phyloP scores from a whole-genome alignment of 2,888 invertebrate genomes.

The Adelognathus sp. region DNA sequence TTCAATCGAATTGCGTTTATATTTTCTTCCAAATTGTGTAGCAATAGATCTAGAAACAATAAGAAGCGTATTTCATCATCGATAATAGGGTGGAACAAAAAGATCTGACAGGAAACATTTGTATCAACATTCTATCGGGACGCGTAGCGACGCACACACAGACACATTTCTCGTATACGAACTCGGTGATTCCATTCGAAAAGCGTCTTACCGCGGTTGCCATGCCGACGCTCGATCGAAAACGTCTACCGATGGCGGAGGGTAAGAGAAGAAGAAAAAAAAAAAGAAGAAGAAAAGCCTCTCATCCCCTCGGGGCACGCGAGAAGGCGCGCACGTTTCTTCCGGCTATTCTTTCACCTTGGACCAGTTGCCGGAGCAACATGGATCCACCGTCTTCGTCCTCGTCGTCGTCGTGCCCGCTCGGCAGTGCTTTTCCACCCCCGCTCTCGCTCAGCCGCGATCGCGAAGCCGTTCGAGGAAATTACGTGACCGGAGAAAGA shows the following conservation, averaged over 20 bases:
- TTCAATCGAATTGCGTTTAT: too few species aligned
- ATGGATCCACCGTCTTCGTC: conserved; percentile 44
- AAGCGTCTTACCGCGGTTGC: conserved; percentile 74
- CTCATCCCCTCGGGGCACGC: conserved; percentile 22
- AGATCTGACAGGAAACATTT: neutral
- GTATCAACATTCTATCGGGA: neutral
- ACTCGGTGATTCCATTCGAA: conserved; percentile 66
- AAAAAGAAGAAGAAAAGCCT: too few species aligned
- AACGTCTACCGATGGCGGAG: conserved; percentile 44
- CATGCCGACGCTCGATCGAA: conserved; percentile 63
- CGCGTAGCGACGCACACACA: neutral
- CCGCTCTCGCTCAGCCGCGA: conserved; percentile 36
- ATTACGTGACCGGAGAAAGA: conserved; percentile 55
- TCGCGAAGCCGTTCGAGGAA: conserved; percentile 50
- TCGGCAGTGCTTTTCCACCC: conserved; percentile 52
- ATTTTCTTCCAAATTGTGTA: too few species aligned
- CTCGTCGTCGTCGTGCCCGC: conserved; percentile 2
- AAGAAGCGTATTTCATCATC: too few species aligned
- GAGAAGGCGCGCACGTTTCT: conserved; percentile 50
- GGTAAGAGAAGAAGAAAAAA: conserved; percentile 53
- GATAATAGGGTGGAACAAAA: neutral
- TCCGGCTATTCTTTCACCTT: conserved; percentile 58
- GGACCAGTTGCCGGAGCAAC: conserved; percentile 62
- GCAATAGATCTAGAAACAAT: too few species aligned
- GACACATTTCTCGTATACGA: neutral